Percentiles rank a stretch among this genome's conserved stretches.
These are phyloP conservation scores for Zootoca vivipara DNA, from an alignment of 2,113 vertebrate genomes.

Conservation along the genomic window DNA sequence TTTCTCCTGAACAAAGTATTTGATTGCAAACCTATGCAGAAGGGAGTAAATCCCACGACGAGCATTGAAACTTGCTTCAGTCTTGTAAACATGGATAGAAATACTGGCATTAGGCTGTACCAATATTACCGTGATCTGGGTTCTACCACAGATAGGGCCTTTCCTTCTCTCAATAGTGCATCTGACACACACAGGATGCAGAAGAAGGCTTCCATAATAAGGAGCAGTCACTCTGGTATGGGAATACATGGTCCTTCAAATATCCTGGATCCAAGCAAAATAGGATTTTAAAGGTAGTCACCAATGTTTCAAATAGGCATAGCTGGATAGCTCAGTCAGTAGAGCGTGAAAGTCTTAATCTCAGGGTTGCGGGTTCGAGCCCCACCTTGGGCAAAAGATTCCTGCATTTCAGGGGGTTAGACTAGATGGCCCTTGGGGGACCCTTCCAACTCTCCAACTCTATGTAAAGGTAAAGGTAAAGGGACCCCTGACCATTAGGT, in stretches of 20 bases:
- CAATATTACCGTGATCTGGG: not conserved
- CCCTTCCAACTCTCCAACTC: no score
- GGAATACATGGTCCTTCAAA: not conserved
- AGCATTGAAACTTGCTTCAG: not conserved
- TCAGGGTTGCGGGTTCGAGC: no score
- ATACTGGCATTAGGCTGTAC: not conserved
- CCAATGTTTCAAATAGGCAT: not conserved
- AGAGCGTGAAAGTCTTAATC: no score
- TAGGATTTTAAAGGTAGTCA: not conserved
- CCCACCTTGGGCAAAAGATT: no score
- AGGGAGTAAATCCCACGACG: not conserved
- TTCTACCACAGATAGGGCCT: not conserved
- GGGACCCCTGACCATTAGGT: no score
- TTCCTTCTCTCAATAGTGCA: no score
- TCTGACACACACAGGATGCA: no score
- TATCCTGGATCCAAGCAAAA: not conserved
- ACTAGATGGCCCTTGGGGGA: no score
- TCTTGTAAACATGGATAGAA: not conserved
- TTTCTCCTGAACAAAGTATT: not conserved
- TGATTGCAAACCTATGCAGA: not conserved
- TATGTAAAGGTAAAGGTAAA: no score
- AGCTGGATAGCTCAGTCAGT: no score
- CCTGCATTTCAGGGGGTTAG: no score
- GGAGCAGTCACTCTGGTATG: not conserved
- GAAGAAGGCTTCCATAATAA: not conserved